Percentiles rank a stretch among this genome's conserved stretches.
phyloP scores from a whole-genome alignment of 2,797 vertebrate species.

The Halcyon badia region DNA sequence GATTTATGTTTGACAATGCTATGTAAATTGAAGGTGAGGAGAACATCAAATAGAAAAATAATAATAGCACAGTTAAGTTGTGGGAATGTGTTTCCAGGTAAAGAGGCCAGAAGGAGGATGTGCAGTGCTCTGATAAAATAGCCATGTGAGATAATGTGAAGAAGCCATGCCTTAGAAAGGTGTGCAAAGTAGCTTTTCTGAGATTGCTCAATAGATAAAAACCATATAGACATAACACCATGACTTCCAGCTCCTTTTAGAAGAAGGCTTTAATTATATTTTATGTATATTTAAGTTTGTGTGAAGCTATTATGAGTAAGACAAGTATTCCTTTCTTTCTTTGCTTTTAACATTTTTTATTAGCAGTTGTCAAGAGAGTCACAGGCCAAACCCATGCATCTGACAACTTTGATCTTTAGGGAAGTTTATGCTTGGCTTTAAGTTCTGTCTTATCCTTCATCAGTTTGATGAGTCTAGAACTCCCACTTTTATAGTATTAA shows the following conservation, averaged over 20 bases:
- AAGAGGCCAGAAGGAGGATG: neutral
- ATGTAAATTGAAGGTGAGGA: neutral
- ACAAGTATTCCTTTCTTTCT: slow-evolving; percentile 13
- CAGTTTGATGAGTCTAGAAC: neutral
- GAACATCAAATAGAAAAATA: neutral
- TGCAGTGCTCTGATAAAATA: neutral
- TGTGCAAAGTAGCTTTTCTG: neutral
- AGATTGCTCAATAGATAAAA: slow-evolving; percentile 25
- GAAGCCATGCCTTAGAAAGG: neutral
- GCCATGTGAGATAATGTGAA: neutral
- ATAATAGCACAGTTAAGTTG: neutral
- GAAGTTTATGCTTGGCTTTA: neutral
- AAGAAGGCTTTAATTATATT: slow-evolving; percentile 51
- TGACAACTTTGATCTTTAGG: slow-evolving; percentile 55
- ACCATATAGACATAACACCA: neutral
- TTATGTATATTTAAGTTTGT: slow-evolving; percentile 32
- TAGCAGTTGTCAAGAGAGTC: slow-evolving; percentile 33
- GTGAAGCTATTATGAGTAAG: slow-evolving; percentile 43
- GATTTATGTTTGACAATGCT: neutral
- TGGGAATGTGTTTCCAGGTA: neutral
- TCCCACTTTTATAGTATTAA: neutral
- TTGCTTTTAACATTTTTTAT: slow-evolving; percentile 64
- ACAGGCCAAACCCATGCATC: neutral
- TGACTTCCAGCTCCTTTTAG: slow-evolving; percentile 22
- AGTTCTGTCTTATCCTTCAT: neutral